Base-by-base conservation (phyloP, 37 sponge, comb jelly and placozoan genomes). In the Tethya wilhelma region DNA sequence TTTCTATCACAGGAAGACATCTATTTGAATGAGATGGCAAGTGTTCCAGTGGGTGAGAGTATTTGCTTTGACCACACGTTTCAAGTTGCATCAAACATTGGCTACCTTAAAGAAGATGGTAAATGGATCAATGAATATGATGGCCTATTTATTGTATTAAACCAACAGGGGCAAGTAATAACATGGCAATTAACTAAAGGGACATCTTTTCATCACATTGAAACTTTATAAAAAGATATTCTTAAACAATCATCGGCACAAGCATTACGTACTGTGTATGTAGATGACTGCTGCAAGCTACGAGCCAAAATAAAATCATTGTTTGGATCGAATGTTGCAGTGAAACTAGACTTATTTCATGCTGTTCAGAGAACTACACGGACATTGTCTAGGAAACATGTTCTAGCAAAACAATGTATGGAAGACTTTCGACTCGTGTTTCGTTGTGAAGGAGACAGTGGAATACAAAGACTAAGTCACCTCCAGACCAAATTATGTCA, bases 31-130 rank as follows among this genome's bases (percentile, higher is more conserved):
- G n/a, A n/a, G n/a, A n/a, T n/a, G n/a, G n/a, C n/a, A n/a, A n/a
- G n/a, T n/a, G n/a, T n/a, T n/a, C n/a, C n/a, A n/a, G n/a, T n/a
- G n/a, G n/a, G n/a, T n/a, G n/a, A n/a, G n/a, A n/a, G n/a, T n/a
- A n/a, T n/a, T n/a, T n/a, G n/a, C n/a, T 70, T 81, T 81, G 81
- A 81, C 36, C 81, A 81, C 57, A 81, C 81, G 1, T 81, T 60
- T 37, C 73, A 83, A 29, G 75, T 83, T 36, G 83, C 83, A 55
- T 53, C 75, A 2, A 83, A 83, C 56, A 73, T 83, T 33, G 83
- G 83, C n/a, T 83, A 63, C 41, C 8, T 38, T 12, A 39, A 75
- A 38, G 33, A 60, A 9, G 83, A 83, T 38, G 39, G 30, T 3
- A 73, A 74, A 63, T 83, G 83, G 83, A 44, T 73, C 1, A 38